Conservation (phyloP, 2,113 vertebrate species). For the Petrocephalus zakoni region DNA sequence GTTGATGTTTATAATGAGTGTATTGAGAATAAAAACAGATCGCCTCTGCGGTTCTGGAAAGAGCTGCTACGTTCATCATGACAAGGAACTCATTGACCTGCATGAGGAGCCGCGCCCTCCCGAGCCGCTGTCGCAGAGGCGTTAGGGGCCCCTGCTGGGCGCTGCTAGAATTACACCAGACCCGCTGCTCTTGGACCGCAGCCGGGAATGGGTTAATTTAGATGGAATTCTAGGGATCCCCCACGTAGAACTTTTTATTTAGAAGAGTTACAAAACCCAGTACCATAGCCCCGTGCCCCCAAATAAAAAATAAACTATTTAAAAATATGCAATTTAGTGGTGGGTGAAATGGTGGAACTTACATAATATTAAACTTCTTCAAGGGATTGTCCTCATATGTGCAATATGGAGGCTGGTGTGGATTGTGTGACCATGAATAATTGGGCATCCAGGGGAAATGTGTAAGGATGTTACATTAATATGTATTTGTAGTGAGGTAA, state of each 20-base stretch:
- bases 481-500: background rate
- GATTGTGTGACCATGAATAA: background rate
- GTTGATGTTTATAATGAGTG: conserved; percentile 19
- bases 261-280: background rate
- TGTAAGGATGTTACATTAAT: background rate
- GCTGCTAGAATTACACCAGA: conserved; percentile 23
- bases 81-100: conserved; percentile 76
- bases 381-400: background rate
- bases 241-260: background rate
- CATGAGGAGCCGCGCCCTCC: conserved; percentile 67
- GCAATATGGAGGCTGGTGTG: background rate
- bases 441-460: background rate
- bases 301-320: background rate
- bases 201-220: background rate
- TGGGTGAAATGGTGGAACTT: background rate
- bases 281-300: background rate
- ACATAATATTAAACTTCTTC: too few species aligned
- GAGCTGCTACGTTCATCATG: conserved; percentile 64
- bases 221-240: background rate
- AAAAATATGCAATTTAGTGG: background rate
- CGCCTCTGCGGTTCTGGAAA: conserved; percentile 50
- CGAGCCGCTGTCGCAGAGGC: conserved; percentile 48
- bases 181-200: background rate
- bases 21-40: conserved; percentile 22
- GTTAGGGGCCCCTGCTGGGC: conserved; percentile 68